Base-by-base conservation (phyloP, 2,797 vertebrate species). In the Lepus oiostolus region DNA sequence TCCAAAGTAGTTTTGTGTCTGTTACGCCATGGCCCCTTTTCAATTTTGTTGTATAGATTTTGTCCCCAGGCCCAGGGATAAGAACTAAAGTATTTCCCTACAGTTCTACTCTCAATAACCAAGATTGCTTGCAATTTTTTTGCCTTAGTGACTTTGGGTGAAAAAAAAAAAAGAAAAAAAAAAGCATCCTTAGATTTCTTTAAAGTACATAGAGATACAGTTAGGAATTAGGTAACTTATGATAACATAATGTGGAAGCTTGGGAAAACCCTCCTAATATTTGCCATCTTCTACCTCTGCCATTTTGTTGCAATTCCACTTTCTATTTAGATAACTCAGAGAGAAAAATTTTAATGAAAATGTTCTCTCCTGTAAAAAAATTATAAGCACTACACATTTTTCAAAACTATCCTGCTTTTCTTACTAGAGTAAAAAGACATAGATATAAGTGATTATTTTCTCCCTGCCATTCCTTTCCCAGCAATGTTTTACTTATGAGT, bases 221-320 rank as follows among this genome's bases (percentile, higher is more conserved):
- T 97, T 97, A 98, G 97, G 96, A 88, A 94, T 83, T 98, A 98
- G 97, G 87, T 98, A 97, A 97, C 88, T 97, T 97, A 98, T 82
- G 95, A 90, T 97, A 97, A 97, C 84, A 65, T 98, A 97, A 96
- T 83, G 96, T 96, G 96, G 96, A 97, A 81, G 96, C 95, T 97
- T 96, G 95, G 95, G 91, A 96, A 97, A 88, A 97, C 96, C 95
- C 88, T 97, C 96, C 91, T 97, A 82, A 93, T 90, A 95, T 95
- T 88, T 71, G 93, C 97, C 92, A 97, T 96, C 97, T 98, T 97
- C 98, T 98, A 98, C 98, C 98, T 98, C 98, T 97, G 97, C 94
- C 84, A 77, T 58, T 76, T 93, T 71, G 19, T 68, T 89, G 90
- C 94, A 95, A 71, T 95, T 76, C 30, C n/a, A 94, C 62, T 95